Conservation (phyloP, 2,888 invertebrate genomes). For the Pandemis cinnamomeana region DNA sequence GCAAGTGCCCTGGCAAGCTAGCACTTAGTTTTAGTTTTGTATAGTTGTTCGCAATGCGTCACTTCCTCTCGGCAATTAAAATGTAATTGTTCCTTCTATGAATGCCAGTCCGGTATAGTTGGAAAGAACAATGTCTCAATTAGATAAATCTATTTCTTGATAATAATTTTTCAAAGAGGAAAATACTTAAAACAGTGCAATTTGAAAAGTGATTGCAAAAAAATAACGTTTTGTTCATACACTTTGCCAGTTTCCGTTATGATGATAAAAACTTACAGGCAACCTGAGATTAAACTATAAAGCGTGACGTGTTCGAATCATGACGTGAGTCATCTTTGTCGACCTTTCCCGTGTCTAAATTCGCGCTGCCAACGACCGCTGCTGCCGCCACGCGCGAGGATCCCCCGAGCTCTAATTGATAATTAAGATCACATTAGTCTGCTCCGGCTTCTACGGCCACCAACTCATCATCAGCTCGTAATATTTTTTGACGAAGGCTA, state of each 20-base stretch:
- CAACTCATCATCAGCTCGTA: constrained; percentile 23
- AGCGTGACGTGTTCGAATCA: constrained; percentile 49
- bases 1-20: constrained; percentile 9
- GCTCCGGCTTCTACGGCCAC: constrained; percentile 28
- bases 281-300: constrained; percentile 19
- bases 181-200: background rate
- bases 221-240: background rate
- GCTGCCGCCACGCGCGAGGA: constrained; percentile 33
- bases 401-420: constrained; percentile 56
- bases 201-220: background rate
- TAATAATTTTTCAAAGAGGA: background rate
- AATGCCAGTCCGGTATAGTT: constrained; percentile 16
- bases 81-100: constrained; percentile 5
- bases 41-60: constrained; percentile 23
- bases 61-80: constrained; percentile 23
- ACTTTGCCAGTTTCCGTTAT: background rate
- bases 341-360: constrained; percentile 78
- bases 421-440: constrained; percentile 58
- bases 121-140: constrained; percentile 9
- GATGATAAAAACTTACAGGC: background rate
- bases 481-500: background rate
- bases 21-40: background rate
- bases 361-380: constrained; percentile 73
- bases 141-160: constrained; percentile 1
- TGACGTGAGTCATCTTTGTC: constrained; percentile 66